Evolutionary conservation across 2,113 vertebrate species (phyloP).

Genomic region (Istiophorus platypterus): DNA sequence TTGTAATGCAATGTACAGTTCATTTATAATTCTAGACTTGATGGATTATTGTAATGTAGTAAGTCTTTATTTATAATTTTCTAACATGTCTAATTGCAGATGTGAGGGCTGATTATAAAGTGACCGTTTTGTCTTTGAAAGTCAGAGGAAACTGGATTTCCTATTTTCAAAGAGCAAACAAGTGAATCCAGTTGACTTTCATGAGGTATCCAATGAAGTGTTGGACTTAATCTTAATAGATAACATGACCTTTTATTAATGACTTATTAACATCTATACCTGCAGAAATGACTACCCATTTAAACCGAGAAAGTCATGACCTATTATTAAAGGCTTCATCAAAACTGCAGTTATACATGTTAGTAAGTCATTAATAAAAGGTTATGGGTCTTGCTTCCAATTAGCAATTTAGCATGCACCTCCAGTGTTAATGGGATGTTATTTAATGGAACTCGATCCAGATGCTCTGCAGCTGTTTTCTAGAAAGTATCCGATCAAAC

Average conservation of each 20-base stretch:
- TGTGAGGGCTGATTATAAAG: neutral
- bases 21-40: constrained; percentile 24
- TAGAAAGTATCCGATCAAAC: constrained; percentile 13
- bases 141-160: neutral
- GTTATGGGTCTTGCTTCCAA: constrained; percentile 42
- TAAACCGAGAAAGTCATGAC: constrained; percentile 32
- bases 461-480: constrained; percentile 43
- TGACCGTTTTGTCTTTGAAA: neutral
- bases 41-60: constrained; percentile 16
- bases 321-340: constrained; percentile 51
- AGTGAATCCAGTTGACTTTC: neutral
- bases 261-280: constrained; percentile 55
- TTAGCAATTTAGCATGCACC: constrained; percentile 37
- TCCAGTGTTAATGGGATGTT: constrained; percentile 38
- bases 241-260: constrained; percentile 59
- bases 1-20: neutral
- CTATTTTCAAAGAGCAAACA: neutral
- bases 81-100: neutral
- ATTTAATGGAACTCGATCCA: constrained; percentile 33
- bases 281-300: constrained; percentile 30
- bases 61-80: constrained; percentile 6
- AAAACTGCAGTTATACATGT: constrained; percentile 41
- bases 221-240: constrained; percentile 21
- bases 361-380: constrained; percentile 66
- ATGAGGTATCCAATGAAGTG: neutral